Evolutionary conservation across 2,888 invertebrate species (phyloP).

Genomic region (Eupithecia insigniata): DNA sequence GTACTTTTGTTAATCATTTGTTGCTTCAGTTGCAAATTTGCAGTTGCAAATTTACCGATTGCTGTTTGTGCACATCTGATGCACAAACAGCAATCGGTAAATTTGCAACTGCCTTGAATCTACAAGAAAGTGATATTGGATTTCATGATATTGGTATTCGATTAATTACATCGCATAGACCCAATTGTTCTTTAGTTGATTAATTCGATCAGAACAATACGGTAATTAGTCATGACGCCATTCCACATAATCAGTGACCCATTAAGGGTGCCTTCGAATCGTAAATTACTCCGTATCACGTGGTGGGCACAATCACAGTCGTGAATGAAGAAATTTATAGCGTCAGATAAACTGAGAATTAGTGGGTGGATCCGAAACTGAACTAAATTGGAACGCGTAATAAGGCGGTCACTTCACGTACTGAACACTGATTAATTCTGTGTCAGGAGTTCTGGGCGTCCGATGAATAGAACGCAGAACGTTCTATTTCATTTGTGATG

Average conservation of each 20-base stretch:
- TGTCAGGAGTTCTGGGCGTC: constrained; percentile 17
- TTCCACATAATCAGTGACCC: constrained; percentile 58
- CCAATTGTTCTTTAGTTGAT: background rate
- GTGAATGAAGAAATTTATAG: constrained; percentile 57
- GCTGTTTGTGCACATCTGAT: background rate
- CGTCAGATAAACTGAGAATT: constrained; percentile 53
- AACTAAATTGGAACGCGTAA: constrained; percentile 38
- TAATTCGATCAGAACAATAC: constrained; percentile 19
- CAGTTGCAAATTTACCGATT: too few relatives aligned
- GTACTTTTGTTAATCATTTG: too few relatives aligned
- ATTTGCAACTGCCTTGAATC: background rate
- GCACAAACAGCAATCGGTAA: background rate
- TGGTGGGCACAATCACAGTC: constrained; percentile 52
- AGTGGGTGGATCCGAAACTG: constrained; percentile 43
- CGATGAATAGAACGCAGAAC: too few relatives aligned
- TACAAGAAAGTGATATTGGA: background rate
- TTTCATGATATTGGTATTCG: too few relatives aligned
- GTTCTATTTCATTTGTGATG: background rate
- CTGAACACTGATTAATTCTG: constrained; percentile 24
- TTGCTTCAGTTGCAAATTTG: too few relatives aligned
- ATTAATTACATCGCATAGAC: background rate
- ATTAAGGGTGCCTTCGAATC: constrained; percentile 50
- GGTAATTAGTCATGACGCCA: constrained; percentile 46
- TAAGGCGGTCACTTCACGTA: constrained; percentile 35
- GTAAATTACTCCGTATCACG: constrained; percentile 58